Evolutionary conservation across 2,888 invertebrate species (phyloP), one percentile per base, ranked within the genome.

Genomic region (Lobophora halterata): DNA sequence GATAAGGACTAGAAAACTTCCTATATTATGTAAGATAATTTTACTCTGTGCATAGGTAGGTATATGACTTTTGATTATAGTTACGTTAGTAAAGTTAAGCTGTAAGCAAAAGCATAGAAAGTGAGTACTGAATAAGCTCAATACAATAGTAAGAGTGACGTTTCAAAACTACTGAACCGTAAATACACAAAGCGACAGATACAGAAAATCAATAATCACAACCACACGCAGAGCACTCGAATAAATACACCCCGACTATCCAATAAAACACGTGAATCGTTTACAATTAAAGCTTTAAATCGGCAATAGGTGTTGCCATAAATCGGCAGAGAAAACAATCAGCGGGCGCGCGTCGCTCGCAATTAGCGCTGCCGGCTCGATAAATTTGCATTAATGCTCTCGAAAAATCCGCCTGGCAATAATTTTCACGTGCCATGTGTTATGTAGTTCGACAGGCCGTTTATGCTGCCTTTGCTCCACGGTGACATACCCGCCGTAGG

Each of bases 271-370:
- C 79, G 76, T 70, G 81, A 81, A 86, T 83, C 83, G 86, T 82
- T 86, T 82, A 85, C 86, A 86, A 87, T 87, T 87, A 86, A 86
- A 79, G 80, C 86, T 80, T 87, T 86, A 86, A 86, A 87, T 86
- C 86, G 86, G 86, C 86, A 83, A 86, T 86, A 86, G 87, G 87
- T 86, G 87, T 86, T 86, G 87, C 85, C 79, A 87, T 87, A 87
- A 87, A 87, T 87, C 70, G 79, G 73, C 71, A 64, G 77, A 77
- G 85, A 79, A 86, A 87, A 87, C 87, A 87, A 87, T 87, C 87
- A 87, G 79, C 86, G 82, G 57, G 74, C 70, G 65, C 79, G 79
- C 82, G 82, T 82, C 80, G 85, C 59, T 78, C 70, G 83, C 87
- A 81, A 87, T 87, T 87, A 86, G 87, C 87, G 81, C 79, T 75